Percentiles rank a stretch among this genome's conserved stretches.
These are phyloP conservation scores for Drosophila greeni DNA, from an alignment of 2,888 invertebrate genomes.

Conservation along the genomic window DNA sequence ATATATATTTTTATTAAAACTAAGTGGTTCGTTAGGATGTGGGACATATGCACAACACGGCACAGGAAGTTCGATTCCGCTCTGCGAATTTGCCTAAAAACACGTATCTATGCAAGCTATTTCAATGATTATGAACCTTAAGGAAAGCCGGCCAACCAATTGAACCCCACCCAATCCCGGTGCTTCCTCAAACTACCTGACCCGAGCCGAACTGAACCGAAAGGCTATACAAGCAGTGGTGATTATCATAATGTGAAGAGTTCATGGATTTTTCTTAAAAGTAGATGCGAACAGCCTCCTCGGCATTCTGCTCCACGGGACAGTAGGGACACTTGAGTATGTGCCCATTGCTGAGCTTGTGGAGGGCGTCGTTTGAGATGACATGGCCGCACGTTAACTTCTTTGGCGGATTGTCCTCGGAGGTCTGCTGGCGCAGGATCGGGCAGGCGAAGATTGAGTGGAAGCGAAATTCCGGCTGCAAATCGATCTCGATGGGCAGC, in stretches of 20 bases:
- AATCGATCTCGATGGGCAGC: constrained; percentile 97
- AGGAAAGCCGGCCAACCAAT: constrained; percentile 32
- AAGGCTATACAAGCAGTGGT: constrained; percentile 37
- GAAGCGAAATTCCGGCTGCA: constrained; percentile 93
- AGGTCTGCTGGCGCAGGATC: constrained; percentile 96
- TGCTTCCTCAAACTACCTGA: constrained; percentile 18
- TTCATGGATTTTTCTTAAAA: constrained; percentile 82
- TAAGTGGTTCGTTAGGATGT: constrained; percentile 46
- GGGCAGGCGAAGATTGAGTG: constrained; percentile 99
- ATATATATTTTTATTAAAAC: constrained; percentile 42
- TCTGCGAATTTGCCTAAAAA: constrained; percentile 60
- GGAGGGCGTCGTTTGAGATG: constrained; percentile 97
- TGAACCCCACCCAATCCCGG: constrained; percentile 1
- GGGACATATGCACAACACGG: constrained; percentile 34
- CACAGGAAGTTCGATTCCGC: constrained; percentile 46
- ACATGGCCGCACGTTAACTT: constrained; percentile 98
- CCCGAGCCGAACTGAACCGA: constrained; percentile 23
- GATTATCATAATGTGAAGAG: constrained; percentile 29
- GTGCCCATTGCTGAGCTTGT: constrained; percentile 94
- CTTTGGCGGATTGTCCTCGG: constrained; percentile 98
- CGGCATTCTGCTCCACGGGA: constrained; percentile 96
- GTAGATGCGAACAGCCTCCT: constrained; percentile 94
- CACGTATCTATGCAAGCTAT: constrained; percentile 43
- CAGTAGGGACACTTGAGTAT: constrained; percentile 99
- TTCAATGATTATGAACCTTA: constrained; percentile 27